phyloP scores from a whole-genome alignment of 2,888 invertebrate species.

The Priocnemis perturbator region DNA sequence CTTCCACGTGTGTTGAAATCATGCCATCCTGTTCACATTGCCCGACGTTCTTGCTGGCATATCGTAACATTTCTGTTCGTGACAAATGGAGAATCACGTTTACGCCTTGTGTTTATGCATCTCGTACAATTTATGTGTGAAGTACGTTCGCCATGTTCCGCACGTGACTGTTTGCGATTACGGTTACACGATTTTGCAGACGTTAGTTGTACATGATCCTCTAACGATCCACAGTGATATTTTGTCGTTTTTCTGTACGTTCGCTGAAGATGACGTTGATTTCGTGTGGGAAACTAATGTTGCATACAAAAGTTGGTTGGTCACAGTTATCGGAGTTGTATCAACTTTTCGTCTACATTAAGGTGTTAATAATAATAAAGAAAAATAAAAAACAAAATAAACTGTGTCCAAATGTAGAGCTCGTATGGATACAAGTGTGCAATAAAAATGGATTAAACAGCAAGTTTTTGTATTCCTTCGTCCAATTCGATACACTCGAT shows the following conservation, averaged over 20 bases:
- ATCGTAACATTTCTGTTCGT: too few relatives aligned
- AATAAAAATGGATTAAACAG: conserved; percentile 40
- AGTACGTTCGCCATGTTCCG: too few relatives aligned
- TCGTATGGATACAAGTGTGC: conserved; percentile 31
- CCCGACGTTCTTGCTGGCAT: too few relatives aligned
- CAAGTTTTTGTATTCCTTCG: neutral
- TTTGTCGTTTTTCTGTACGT: neutral
- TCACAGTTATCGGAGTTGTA: conserved; percentile 26
- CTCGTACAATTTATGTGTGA: too few relatives aligned
- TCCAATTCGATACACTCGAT: neutral
- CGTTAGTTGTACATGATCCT: too few relatives aligned
- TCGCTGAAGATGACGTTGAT: conserved; percentile 12
- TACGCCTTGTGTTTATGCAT: too few relatives aligned
- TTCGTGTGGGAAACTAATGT: conserved; percentile 18
- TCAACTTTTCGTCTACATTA: conserved; percentile 39
- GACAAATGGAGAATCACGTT: too few relatives aligned
- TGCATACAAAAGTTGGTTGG: conserved; percentile 28
- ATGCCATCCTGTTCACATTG: too few relatives aligned
- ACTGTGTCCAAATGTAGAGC: conserved; percentile 42
- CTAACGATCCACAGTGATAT: too few relatives aligned
- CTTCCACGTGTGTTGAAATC: too few relatives aligned
- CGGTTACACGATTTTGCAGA: too few relatives aligned
- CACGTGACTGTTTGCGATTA: too few relatives aligned
- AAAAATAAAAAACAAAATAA: conserved; percentile 7
- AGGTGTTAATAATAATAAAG: conserved; percentile 4